Base-by-base conservation (phyloP, 2,888 invertebrate genomes). In the Dicyrtoma fusca region DNA sequence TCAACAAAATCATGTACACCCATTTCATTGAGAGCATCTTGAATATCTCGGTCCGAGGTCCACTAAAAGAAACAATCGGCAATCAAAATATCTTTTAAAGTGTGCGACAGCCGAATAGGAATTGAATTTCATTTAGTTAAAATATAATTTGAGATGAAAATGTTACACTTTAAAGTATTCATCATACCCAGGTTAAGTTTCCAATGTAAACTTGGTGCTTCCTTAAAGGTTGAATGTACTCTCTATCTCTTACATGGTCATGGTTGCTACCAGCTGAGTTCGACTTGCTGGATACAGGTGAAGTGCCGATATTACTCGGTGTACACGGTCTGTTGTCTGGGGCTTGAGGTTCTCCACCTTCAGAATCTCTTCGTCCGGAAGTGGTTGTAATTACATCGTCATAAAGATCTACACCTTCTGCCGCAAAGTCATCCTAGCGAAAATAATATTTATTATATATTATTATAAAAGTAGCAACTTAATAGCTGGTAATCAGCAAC, bases 21-120 rank as follows among this genome's bases (percentile, higher is more conserved):
- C 81, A 94, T 87, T 79, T 91, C 91, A 68, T 89, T 89, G 75
- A 97, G 88, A n/a, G 92, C 91, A 85, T 95, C 94, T 65, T 92
- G 91, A 79, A 98, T 91, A 83, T 98, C 97, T 86, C 94, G 94
- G 86, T 96, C 97, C 76, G 96, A 97, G 69, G 97, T 97, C 97
- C 97, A 98, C 97, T 95, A 79, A 73, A 71, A 69, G 26, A 13
- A 62, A 11, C 26, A 62, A 44, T 42, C 26, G 63, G 14, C 10
- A 13, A 42, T 26, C 10, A 21, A 19, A 11, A 44, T 45, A 11
- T 42, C n/a, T n/a, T n/a, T n/a, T n/a, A n/a, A n/a, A n/a, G n/a
- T n/a, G n/a, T n/a, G n/a, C n/a, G n/a, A n/a, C n/a, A n/a, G n/a
- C n/a, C n/a, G n/a, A n/a, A n/a, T n/a, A n/a, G n/a, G n/a, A n/a